Evolutionary conservation across 2,797 vertebrate genomes (phyloP).

Genomic region (Siniperca obscura): DNA sequence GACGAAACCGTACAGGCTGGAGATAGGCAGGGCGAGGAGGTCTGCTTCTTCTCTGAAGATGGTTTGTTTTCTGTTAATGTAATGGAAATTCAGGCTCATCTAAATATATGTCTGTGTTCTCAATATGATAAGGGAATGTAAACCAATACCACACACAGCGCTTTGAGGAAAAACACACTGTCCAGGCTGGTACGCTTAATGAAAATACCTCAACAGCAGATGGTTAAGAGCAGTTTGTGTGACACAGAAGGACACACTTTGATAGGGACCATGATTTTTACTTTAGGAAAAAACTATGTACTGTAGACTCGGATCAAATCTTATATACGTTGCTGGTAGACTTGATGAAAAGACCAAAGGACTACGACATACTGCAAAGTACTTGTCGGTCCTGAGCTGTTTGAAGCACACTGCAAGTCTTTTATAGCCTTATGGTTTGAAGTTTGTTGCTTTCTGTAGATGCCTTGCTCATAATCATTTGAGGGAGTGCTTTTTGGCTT

Average conservation of each 20-base stretch:
- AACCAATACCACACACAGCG: conserved; percentile 49
- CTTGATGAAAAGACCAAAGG: conserved; percentile 31
- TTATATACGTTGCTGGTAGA: background rate
- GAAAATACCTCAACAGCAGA: conserved; percentile 42
- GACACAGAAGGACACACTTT: conserved; percentile 24
- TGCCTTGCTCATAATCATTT: conserved; percentile 33
- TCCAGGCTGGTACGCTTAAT: conserved; percentile 33
- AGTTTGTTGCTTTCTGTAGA: conserved; percentile 17
- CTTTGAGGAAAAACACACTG: conserved; percentile 17
- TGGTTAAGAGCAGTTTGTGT: conserved; percentile 20
- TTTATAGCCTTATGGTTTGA: conserved; percentile 3
- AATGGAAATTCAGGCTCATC: conserved; percentile 55
- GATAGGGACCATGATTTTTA: conserved; percentile 25
- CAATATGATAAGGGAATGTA: conserved; percentile 70
- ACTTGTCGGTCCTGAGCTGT: conserved; percentile 9
- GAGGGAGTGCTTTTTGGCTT: conserved; percentile 44
- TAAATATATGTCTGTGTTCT: conserved; percentile 55
- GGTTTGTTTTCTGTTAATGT: conserved; percentile 55
- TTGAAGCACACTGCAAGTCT: background rate
- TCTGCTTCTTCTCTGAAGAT: conserved; percentile 68
- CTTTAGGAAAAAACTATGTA: conserved; percentile 31
- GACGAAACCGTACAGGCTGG: conserved; percentile 32
- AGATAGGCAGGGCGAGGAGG: conserved; percentile 47
- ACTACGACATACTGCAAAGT: conserved; percentile 10
- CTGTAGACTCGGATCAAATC: background rate